These are phyloP conservation scores for Tetramorium bicarinatum DNA, from an alignment of 2,888 invertebrate species.

Conservation along the genomic window DNA sequence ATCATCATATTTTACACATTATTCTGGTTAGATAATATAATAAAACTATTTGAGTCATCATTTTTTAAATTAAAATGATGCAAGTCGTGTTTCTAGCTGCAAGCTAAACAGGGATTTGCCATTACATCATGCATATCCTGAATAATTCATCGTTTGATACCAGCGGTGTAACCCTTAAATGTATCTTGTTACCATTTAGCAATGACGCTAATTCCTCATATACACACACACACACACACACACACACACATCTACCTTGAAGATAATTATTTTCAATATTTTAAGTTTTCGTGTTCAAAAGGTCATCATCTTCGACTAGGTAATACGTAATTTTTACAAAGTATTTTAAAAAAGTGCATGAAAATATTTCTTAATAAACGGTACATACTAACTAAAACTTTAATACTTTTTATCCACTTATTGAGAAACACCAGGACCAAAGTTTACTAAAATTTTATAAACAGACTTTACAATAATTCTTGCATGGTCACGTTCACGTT, in stretches of 20 bases:
- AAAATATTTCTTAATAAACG: background rate
- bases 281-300: background rate
- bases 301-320: background rate
- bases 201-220: constrained; percentile 37
- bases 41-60: background rate
- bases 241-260: background rate
- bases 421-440: background rate
- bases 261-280: background rate
- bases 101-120: constrained; percentile 24
- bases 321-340: background rate
- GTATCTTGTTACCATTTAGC: constrained; percentile 30
- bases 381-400: background rate
- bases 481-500: constrained; percentile 32
- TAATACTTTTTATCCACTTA: background rate
- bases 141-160: constrained; percentile 42
- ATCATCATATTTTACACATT: constrained; percentile 11
- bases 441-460: constrained; percentile 31
- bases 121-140: constrained; percentile 36
- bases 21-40: background rate
- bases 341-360: background rate
- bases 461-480: constrained; percentile 28
- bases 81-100: constrained; percentile 30
- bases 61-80: constrained; percentile 38
- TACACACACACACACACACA: background rate
- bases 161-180: constrained; percentile 28